Evolutionary conservation across 2,888 invertebrate genomes (phyloP).

Genomic region (Busseola fusca): DNA sequence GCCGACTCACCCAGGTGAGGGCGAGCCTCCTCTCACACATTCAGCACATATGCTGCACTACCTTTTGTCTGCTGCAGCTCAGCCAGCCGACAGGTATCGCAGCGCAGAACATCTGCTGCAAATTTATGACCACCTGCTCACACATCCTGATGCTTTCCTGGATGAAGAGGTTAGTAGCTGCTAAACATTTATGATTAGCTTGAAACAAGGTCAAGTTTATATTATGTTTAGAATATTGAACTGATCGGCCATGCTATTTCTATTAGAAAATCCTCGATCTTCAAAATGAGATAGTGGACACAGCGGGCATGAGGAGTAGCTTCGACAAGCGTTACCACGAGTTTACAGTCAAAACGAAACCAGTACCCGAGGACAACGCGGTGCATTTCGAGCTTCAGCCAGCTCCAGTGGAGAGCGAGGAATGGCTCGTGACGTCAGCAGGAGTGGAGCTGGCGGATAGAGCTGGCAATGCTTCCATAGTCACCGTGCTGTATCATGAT

Average conservation of each 20-base stretch:
- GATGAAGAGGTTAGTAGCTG: constrained; percentile 91
- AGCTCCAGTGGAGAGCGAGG: constrained; percentile 65
- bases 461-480: constrained; percentile 76
- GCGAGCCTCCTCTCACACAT: constrained; percentile 89
- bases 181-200: not conserved
- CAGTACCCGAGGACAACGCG: constrained; percentile 73
- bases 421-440: constrained; percentile 79
- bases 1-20: constrained; percentile 90
- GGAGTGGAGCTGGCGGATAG: constrained; percentile 77
- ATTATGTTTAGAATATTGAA: not conserved
- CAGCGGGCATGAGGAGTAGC: constrained; percentile 77
- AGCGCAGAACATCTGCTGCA: constrained; percentile 91
- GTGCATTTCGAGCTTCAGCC: constrained; percentile 78
- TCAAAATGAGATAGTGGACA: constrained; percentile 79
- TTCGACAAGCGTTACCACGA: constrained; percentile 75
- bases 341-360: constrained; percentile 76
- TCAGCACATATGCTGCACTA: constrained; percentile 89
- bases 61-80: constrained; percentile 78
- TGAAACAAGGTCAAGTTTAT: not conserved
- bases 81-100: constrained; percentile 78
- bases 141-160: constrained; percentile 90
- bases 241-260: not conserved
- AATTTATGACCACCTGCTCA: constrained; percentile 82
- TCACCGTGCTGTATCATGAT: constrained; percentile 90
- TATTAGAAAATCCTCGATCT: constrained; percentile 84